Conservation (phyloP, 2,888 invertebrate species). For the Shargacucullia verbasci region DNA sequence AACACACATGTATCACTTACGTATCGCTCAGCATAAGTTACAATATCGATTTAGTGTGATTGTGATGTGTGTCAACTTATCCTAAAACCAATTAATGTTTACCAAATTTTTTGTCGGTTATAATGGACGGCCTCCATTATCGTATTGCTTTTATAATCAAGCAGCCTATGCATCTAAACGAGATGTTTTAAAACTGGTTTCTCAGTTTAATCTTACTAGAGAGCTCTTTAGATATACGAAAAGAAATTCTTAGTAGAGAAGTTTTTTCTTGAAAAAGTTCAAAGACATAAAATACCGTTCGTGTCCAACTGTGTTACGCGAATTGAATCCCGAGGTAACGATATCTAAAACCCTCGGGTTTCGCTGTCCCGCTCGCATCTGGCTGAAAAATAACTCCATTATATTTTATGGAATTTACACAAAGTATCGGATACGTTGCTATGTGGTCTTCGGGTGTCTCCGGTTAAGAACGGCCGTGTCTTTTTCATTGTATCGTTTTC, state of each 20-base stretch:
- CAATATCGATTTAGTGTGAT: conserved; percentile 6
- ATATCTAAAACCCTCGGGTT: conserved; percentile 46
- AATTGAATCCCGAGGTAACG: conserved; percentile 57
- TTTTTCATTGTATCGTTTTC: not conserved
- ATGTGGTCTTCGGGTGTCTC: conserved; percentile 1
- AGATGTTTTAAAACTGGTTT: conserved; percentile 32
- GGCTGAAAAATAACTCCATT: conserved; percentile 50
- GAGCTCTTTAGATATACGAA: conserved; percentile 13
- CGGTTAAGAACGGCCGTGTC: conserved; percentile 30
- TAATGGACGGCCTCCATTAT: conserved; percentile 20
- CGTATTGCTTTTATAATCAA: conserved; percentile 3
- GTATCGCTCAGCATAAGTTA: not conserved
- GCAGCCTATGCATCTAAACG: conserved; percentile 17
- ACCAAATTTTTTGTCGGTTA: conserved; percentile 2
- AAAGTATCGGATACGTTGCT: conserved; percentile 41
- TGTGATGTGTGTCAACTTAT: too few relatives aligned
- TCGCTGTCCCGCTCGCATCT: conserved; percentile 41
- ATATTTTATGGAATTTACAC: conserved; percentile 34
- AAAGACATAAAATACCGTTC: conserved; percentile 51
- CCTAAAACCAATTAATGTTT: too few relatives aligned
- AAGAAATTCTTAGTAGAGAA: conserved; percentile 31
- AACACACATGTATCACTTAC: too few relatives aligned
- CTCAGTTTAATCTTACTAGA: conserved; percentile 26
- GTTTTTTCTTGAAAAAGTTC: conserved; percentile 45
- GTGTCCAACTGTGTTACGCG: conserved; percentile 50